Base-by-base conservation (phyloP, 2,113 vertebrate genomes). In the Albula goreensis region DNA sequence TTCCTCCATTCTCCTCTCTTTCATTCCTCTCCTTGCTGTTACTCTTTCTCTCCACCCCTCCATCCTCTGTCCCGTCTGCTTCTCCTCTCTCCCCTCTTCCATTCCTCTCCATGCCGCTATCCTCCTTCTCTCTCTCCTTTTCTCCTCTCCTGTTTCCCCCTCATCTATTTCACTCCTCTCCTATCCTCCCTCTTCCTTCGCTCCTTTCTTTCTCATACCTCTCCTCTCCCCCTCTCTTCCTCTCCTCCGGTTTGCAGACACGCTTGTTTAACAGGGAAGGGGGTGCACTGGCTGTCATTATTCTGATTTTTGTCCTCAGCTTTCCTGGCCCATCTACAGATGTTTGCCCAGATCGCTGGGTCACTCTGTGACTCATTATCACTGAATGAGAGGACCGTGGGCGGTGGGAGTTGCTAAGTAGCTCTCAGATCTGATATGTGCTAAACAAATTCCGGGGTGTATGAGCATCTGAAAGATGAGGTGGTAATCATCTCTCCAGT, bases 21-120 rank as follows among this genome's bases (percentile, higher is more conserved):
- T 91, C 93, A 88, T 92, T 90, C 89, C 85, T 81, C 80, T 11
- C 80, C 50, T 82, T 79, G 84, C 56, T 56, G 49, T 66, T 83
- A 1, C 31, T 41, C 31, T 41, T 41, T 41, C 31, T 41, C 31
- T 41, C 31, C 31, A 41, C 31, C 31, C 63, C 77, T 86, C 83
- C 82, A 80, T 85, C 86, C n/a, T 78, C 82, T 83, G 6, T 12
- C 12, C 53, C 12, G 6, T 12, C 53, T 56, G 53, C 12, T 12
- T 56, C 53, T 56, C 53, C 6, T 56, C 81, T 70, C 81, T 70
- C 50, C 82, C 78, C 63, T 25, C 78, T 51, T 82, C 52, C 82
- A 48, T 56, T 63, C 57, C 31, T 41, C 31, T 41, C 31, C 31
- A 41, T 41, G 31, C 31, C 31, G 31, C 31, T 51, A 0, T 11